These are phyloP conservation scores for Psittacula echo DNA, from an alignment of 2,797 vertebrate genomes.

Conservation along the genomic window DNA sequence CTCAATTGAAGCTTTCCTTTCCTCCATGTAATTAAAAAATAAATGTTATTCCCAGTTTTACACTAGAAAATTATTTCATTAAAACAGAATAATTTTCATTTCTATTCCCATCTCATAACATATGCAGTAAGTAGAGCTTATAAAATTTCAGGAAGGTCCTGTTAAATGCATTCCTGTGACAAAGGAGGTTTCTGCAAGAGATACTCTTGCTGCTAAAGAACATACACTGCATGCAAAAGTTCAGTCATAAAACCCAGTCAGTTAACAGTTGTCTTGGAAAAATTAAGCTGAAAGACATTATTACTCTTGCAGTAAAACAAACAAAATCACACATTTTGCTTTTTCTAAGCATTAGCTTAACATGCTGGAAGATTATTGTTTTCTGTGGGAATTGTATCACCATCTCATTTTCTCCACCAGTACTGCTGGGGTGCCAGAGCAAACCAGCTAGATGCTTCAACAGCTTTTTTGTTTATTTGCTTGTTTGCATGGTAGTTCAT, in stretches of 20 bases:
- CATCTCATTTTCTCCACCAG: slow-evolving; percentile 63
- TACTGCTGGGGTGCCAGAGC: not conserved
- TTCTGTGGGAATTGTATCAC: slow-evolving; percentile 65
- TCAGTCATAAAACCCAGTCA: not conserved
- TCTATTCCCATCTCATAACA: not conserved
- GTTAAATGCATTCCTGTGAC: not conserved
- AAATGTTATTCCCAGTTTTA: not conserved
- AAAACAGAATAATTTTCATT: not conserved
- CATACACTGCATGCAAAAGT: slow-evolving; percentile 41
- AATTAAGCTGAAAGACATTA: slow-evolving; percentile 28
- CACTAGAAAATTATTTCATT: not conserved
- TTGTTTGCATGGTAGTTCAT: not conserved
- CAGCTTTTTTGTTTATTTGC: not conserved
- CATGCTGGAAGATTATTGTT: slow-evolving; percentile 70
- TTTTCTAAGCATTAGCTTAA: slow-evolving; percentile 55
- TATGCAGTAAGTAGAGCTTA: not conserved
- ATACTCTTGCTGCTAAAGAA: not conserved
- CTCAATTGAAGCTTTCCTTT: not conserved
- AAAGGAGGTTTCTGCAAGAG: not conserved
- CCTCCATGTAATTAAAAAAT: not conserved
- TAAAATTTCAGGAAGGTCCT: not conserved
- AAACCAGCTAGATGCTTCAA: slow-evolving; percentile 13
- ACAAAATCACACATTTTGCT: not conserved
- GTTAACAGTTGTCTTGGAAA: slow-evolving; percentile 25
- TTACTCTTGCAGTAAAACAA: slow-evolving; percentile 42